Evolutionary conservation across 2,113 vertebrate genomes (phyloP).

Genomic region (Anarhynchus alexandrinus): DNA sequence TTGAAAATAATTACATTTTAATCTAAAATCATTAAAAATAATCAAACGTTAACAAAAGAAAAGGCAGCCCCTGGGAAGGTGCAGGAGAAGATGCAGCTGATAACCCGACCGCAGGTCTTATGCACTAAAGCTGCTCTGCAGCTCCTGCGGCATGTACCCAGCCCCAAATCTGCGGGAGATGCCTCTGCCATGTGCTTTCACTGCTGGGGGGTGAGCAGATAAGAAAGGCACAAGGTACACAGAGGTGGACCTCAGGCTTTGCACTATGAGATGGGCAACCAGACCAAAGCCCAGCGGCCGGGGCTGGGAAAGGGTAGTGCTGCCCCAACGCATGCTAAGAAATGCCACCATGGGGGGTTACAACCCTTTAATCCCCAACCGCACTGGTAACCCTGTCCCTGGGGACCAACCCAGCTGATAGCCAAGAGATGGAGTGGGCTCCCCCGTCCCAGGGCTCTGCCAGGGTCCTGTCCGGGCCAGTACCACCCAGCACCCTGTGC

Average conservation of each 20-base stretch:
- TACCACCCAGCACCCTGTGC: not conserved
- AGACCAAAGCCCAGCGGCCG: not conserved
- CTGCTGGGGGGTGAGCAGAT: not conserved
- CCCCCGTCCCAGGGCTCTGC: not conserved
- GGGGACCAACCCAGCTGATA: not conserved
- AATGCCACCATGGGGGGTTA: not conserved
- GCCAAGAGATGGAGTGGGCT: not conserved
- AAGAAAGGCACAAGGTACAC: not conserved
- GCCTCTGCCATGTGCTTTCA: not conserved
- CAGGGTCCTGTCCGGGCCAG: not conserved
- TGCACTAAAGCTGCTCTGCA: not conserved
- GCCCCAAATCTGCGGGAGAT: not conserved
- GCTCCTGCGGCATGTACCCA: accelerated
- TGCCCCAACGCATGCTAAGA: not conserved
- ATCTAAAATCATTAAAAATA: conserved; percentile 54
- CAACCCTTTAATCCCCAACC: not conserved
- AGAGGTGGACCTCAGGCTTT: not conserved
- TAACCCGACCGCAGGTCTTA: not conserved
- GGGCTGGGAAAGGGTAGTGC: not conserved
- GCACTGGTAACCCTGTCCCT: accelerated
- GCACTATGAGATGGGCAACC: not conserved
- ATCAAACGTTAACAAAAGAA: conserved; percentile 21
- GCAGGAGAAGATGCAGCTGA: not conserved
- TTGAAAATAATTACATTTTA: conserved; percentile 54
- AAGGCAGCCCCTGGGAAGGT: not conserved